phyloP scores from a whole-genome alignment of 2,113 vertebrate species.

The Hippolais icterina region DNA sequence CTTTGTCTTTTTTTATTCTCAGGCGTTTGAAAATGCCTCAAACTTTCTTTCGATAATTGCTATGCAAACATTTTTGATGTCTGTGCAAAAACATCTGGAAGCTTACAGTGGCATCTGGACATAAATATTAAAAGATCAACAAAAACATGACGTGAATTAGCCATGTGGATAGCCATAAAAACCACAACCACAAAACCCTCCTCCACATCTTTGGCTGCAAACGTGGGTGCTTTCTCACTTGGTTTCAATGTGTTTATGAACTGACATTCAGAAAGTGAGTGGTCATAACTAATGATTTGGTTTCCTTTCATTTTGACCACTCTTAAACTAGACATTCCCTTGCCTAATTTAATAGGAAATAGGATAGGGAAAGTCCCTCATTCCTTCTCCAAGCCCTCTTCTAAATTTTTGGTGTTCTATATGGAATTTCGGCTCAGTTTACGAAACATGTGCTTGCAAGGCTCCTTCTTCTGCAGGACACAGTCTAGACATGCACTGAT shows the following conservation, averaged over 20 bases:
- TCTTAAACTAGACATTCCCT: background rate
- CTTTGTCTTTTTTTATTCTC: background rate
- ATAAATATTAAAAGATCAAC: slow-evolving; percentile 60
- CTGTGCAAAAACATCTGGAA: slow-evolving; percentile 51
- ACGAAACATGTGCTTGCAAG: fast-evolving
- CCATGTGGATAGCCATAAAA: slow-evolving; percentile 28
- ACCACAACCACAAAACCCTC: background rate
- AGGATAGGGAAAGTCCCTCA: background rate
- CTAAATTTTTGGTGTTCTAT: background rate
- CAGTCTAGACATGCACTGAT: background rate
- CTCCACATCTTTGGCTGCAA: background rate
- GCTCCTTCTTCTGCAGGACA: background rate
- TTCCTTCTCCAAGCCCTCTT: background rate
- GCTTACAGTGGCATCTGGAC: slow-evolving; percentile 35
- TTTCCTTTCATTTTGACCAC: background rate
- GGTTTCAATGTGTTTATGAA: background rate
- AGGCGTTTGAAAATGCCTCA: slow-evolving; percentile 4
- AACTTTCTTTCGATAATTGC: slow-evolving; percentile 16
- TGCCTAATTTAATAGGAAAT: background rate
- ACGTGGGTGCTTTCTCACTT: background rate
- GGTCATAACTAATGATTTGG: background rate
- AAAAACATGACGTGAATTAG: slow-evolving; percentile 18
- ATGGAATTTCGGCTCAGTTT: background rate
- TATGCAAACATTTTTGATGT: slow-evolving; percentile 47
- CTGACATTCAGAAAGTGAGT: background rate